phyloP scores from a whole-genome alignment of 1,140 invertebrate genomes.

The Triops longicaudatus region DNA sequence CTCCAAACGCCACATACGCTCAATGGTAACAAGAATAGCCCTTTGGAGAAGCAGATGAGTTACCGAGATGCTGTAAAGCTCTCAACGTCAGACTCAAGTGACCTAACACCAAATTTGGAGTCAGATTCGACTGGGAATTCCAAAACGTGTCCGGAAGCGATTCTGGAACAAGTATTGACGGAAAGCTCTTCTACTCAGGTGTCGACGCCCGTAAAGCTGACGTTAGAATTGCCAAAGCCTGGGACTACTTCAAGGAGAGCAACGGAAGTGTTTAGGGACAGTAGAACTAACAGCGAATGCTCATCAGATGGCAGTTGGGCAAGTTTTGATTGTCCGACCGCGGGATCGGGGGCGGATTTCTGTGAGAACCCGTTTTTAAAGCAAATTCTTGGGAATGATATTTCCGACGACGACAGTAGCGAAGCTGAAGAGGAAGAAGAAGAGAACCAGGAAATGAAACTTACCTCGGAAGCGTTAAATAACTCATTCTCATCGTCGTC shows the following conservation, averaged over 20 bases:
- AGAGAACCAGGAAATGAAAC: neutral
- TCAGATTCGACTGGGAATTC: no score
- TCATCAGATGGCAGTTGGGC: neutral
- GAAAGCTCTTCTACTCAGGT: no score
- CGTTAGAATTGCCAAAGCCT: neutral
- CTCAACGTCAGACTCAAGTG: neutral
- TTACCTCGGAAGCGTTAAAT: neutral
- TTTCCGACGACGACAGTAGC: neutral
- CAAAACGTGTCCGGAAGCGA: no score
- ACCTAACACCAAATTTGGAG: no score
- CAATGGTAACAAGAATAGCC: neutral
- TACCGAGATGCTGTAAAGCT: neutral
- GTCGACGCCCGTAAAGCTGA: neutral
- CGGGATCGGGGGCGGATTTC: neutral
- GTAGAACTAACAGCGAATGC: neutral
- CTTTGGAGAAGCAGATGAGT: neutral
- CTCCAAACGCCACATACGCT: neutral
- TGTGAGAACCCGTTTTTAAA: neutral
- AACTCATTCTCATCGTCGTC: neutral
- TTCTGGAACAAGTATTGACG: no score
- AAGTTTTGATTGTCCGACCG: neutral
- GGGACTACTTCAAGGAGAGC: neutral
- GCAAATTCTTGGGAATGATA: neutral
- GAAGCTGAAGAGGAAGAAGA: neutral
- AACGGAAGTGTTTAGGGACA: neutral